These are phyloP conservation scores for Notothenia coriiceps DNA, from an alignment of 2,113 vertebrate genomes.

Conservation along the genomic window DNA sequence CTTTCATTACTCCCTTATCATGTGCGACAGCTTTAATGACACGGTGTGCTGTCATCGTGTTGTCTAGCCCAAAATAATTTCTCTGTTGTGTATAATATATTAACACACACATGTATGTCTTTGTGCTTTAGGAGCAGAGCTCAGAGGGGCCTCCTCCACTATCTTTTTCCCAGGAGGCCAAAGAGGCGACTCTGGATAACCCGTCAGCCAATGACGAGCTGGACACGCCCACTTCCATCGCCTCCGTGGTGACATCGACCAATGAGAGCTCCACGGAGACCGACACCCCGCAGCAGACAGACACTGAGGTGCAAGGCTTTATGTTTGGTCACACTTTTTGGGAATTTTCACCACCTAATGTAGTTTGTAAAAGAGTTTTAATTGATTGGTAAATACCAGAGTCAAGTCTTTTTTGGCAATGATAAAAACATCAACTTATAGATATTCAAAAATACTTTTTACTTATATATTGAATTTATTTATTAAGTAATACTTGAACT, in stretches of 20 bases:
- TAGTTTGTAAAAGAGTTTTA: background rate
- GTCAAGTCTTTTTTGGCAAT: background rate
- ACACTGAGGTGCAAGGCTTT: constrained; percentile 71
- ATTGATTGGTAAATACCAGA: background rate
- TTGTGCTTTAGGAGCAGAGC: constrained; percentile 88
- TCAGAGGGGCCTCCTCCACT: constrained; percentile 90
- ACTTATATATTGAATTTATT: background rate
- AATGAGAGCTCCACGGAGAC: constrained; percentile 93
- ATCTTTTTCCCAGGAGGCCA: constrained; percentile 88
- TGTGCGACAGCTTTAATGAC: constrained; percentile 19
- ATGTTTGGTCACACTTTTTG: background rate
- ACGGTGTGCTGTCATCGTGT: background rate
- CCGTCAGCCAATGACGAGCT: constrained; percentile 89
- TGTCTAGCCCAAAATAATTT: background rate
- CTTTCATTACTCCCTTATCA: constrained; percentile 20
- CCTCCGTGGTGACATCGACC: constrained; percentile 91
- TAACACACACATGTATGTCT: background rate
- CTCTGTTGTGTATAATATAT: background rate
- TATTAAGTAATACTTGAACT: background rate
- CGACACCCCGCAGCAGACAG: constrained; percentile 86
- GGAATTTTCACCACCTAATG: background rate
- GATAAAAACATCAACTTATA: no score
- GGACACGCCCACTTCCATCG: constrained; percentile 93
- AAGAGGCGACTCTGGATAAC: constrained; percentile 87
- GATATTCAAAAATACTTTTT: no score